Base-by-base conservation (phyloP, 2,888 invertebrate genomes). In the Elysia crispata region DNA sequence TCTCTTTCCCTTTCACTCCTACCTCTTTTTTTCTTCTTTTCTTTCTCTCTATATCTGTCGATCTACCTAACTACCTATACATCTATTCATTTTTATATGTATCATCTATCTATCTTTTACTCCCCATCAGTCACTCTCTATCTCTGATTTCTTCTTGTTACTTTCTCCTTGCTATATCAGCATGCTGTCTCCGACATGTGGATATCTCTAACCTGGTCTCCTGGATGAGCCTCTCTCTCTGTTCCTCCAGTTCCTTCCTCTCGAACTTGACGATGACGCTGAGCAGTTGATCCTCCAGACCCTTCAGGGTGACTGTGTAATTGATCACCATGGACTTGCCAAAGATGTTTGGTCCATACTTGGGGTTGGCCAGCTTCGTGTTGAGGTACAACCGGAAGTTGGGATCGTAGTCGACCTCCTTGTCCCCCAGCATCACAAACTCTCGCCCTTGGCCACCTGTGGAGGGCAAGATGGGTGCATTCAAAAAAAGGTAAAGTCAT, bases 281-380 rank as follows among this genome's bases (percentile, higher is more conserved):
- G 1, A 98, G 93, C 0, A 98, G 93, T 90, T 98, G 97, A 91
- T 97, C 97, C 92, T 98, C 97, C 74, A 98, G 92, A 67, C 97
- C 97, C 95, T 95, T 95, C 50, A 95, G 94, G 0, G 97, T 97
- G 50, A 98, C 97, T 18, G 96, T 96, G 87, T 97, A 98, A 92
- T 98, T 97, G 84, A 98, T 97, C 69, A 98, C 96, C 85, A 96
- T 94, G 0, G 97, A 96, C 90, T 95, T 96, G 0, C 97, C 95
- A 90, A 96, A 98, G 0, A 96, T 95, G 8, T 96, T 95, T 0
- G 97, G 96, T 91, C 96, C 95, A 89, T 97, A 96, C 89, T 95
- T 94, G 0, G 97, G 97, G 93, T 98, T 98, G 11, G 96, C 94
- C 74, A 97, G 94, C 92, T 97, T 97, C 0, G 97, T 97, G 67